Base-by-base conservation (phyloP, 2,797 vertebrate genomes). In the Gallinago stenura region DNA sequence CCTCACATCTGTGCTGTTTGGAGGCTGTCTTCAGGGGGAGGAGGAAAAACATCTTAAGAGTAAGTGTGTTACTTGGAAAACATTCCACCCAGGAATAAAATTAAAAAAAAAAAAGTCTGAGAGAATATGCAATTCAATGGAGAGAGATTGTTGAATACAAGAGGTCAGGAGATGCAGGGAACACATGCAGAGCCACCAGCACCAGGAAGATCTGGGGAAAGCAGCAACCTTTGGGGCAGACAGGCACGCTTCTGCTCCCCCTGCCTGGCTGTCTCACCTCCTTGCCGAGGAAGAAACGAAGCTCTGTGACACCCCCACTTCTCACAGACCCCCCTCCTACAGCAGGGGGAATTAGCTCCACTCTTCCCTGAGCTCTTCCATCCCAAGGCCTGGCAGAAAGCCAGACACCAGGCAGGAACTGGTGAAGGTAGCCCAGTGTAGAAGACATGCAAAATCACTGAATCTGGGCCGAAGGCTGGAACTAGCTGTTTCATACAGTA, bases 1-100 rank as follows among this genome's bases (percentile, higher is more conserved):
- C 90, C 26, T 60, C 91, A 87, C 87, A 94, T 93, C 96, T 93
- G 89, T 92, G 95, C 91, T 93, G 83, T 95, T 84, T 53, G 75
- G 21, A 92, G 77, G 51, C 45, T 88, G 45, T 91, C 48, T 69
- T 84, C 16, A 1, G 64, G 37, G 37, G 56, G 10, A 22, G 31
- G 4, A 31, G 3, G 28, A 19, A 19, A 19, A 48, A 58, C n/a
- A 89, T 57, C 50, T 89, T 77, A 50, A 73, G 75, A 88, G 91
- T 90, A 90, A 92, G 72, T 66, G 46, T 84, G 87, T 93, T 58
- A 92, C 87, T 78, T 84, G 91, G 93, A 93, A 96, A 95, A 90
- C 79, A 89, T 85, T 65, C 91, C 95, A 83, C 5, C 60, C 60
- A 33, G 73, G 70, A 96, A 89, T 57, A 18, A 58, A 62, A 26